phyloP scores from a whole-genome alignment of 2,113 vertebrate species.

The Calidris pugnax region DNA sequence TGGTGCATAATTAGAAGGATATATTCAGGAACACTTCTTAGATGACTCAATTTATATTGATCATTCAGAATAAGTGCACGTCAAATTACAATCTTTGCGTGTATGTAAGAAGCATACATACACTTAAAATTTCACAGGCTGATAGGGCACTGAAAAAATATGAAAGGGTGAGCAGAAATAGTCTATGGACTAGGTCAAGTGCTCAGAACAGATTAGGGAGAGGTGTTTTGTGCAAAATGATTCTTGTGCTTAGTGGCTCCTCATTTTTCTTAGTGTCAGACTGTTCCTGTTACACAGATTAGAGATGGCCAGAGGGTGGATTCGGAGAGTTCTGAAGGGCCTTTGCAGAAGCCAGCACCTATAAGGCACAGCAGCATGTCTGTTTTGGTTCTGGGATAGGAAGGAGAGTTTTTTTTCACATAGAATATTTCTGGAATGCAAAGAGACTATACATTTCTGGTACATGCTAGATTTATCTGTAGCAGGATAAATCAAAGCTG shows the following conservation, averaged over 20 bases:
- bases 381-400: not conserved
- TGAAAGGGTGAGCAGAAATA: not conserved
- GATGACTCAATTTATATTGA: constrained; percentile 6
- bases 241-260: constrained; percentile 24
- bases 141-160: not conserved
- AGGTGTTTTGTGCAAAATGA: not conserved
- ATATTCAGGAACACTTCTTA: not conserved
- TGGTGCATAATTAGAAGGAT: constrained; percentile 12
- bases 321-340: not conserved
- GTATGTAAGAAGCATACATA: not conserved
- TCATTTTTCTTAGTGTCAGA: constrained; percentile 4
- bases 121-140: not conserved
- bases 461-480: not conserved
- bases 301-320: not conserved
- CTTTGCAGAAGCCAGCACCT: not conserved
- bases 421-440: not conserved
- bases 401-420: not conserved
- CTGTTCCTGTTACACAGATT: constrained; percentile 8
- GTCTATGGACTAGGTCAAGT: not conserved
- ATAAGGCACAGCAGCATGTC: not conserved
- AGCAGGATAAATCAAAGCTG: not conserved
- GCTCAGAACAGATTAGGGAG: not conserved
- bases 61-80: not conserved
- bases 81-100: not conserved
- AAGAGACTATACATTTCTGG: not conserved